Base-by-base conservation (phyloP, 2,113 vertebrate species). In the Forbesichthys agassizii region DNA sequence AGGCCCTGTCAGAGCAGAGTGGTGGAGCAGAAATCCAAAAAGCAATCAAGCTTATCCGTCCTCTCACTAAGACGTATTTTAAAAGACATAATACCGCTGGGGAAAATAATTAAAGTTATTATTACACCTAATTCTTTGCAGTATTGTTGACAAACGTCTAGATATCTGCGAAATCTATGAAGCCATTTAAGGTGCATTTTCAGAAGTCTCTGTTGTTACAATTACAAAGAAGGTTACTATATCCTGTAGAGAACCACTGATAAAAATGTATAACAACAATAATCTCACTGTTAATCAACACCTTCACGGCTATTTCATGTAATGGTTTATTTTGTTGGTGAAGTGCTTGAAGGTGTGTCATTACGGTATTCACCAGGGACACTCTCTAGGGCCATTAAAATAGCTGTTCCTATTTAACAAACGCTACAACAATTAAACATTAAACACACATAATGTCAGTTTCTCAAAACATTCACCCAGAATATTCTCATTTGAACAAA, bases 1-100 rank as follows among this genome's bases (percentile, higher is more conserved):
- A 79, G 77, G 64, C 77, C 75, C 75, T 11, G 61, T 71, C 76
- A 68, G 73, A 11, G 7, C 61, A 58, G 78, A 78, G 67, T 77
- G 73, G 67, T 74, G 57, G 73, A 81, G 62, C 75, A 55, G 69
- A 75, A 78, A 86, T 79, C 69, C 69, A 76, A 78, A 71, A 75
- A 71, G 70, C 81, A 87, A 84, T 88, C 82, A 80, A 66, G 74
- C 68, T 80, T 75, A 83, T 86, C 76, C 56, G 51, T 68, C 68
- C 72, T 73, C 64, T 68, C 27, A 9, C 52, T 33, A 61, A 73
- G 70, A 75, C 72, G 36, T 20, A 51, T 80, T 80, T 64, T 84
- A 18, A 60, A 70, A 62, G 1, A 78, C 9, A 53, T 65, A 54
- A 18, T 27, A 49, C 84, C 78, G 71, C 71, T 55, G 13, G 51